Base-by-base conservation (phyloP, 2,797 vertebrate genomes). In the Ctenochaetus hawaiiensis region DNA sequence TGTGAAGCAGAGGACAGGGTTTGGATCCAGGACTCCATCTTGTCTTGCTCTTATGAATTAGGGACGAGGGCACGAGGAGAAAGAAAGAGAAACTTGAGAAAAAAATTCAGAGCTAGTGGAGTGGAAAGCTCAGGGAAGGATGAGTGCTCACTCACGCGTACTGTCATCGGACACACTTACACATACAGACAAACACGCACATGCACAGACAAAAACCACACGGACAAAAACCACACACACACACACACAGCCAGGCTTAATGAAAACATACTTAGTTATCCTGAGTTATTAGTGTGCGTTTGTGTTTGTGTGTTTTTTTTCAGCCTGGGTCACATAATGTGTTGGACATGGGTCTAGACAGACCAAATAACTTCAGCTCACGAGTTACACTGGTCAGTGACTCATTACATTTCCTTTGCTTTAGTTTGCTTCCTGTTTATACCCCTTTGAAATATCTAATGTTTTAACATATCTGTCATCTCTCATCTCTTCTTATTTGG, bases 301-400 rank as follows among this genome's bases (percentile, higher is more conserved):
- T 71, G n/a, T 72, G 18, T 82, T 26, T 75, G 11, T 84, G 2
- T 67, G 7, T 1, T 6, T 56, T 18, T 16, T 70, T 85, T 47
- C 72, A 94, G 93, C 91, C 92, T 11, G 92, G 91, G 67, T 82
- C 72, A 1, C 57, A 67, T 53, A 85, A 90, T 47, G 82, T 91
- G 69, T 75, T 94, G 80, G 92, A 93, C 72, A 69, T 86, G 58
- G 91, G 91, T 74, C 87, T 91, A 4, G 89, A 91, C 39, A 89
- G 68, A 53, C 78, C 82, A 26, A 91, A 86, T 67, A 83, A 43
- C 85, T 81, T 76, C 87, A 91, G 77, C 51, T 57, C 71, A 6
- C 49, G 75, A 13, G 80, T 90, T 1, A 67, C 80, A 1, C 63
- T 92, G 92, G 93, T 94, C 81, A 90, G 92, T 91, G 67, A 71